These are phyloP conservation scores for Epiblema foenella DNA, from an alignment of 2,888 invertebrate species.

Conservation along the genomic window DNA sequence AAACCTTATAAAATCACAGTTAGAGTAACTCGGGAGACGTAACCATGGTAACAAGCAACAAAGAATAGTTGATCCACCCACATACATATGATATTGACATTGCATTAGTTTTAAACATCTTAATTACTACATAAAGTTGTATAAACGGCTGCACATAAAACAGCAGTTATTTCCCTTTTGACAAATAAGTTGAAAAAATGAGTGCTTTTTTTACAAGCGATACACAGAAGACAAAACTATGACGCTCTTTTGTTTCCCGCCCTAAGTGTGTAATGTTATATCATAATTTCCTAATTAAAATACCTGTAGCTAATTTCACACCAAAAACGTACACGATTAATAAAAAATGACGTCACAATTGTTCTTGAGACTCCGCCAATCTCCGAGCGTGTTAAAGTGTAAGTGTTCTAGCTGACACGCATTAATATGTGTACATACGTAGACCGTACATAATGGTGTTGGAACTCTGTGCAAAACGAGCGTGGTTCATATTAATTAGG, in stretches of 20 bases:
- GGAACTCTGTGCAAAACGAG: slow-evolving; percentile 46
- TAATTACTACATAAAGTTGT: not conserved
- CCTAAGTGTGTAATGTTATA: not conserved
- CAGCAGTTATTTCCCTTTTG: not conserved
- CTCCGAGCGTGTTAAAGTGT: slow-evolving; percentile 49
- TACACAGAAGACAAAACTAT: not conserved
- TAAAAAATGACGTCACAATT: slow-evolving; percentile 35
- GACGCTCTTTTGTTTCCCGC: not conserved
- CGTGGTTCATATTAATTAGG: slow-evolving; percentile 44
- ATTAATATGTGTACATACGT: slow-evolving; percentile 27
- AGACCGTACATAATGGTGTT: slow-evolving; percentile 35
- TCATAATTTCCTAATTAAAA: not conserved
- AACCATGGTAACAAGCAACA: no score
- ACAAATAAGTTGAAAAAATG: not conserved
- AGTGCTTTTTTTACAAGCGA: no score
- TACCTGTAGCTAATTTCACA: slow-evolving; percentile 57
- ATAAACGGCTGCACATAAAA: not conserved
- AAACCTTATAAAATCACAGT: no score
- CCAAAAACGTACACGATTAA: slow-evolving; percentile 45
- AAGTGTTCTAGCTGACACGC: slow-evolving; percentile 38
- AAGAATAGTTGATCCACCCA: no score
- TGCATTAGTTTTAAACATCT: no score
- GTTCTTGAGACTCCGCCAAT: slow-evolving; percentile 44
- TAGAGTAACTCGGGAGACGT: no score
- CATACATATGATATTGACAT: no score